Conservation (phyloP, 2,113 vertebrate species). For the Ophiodon elongatus region DNA sequence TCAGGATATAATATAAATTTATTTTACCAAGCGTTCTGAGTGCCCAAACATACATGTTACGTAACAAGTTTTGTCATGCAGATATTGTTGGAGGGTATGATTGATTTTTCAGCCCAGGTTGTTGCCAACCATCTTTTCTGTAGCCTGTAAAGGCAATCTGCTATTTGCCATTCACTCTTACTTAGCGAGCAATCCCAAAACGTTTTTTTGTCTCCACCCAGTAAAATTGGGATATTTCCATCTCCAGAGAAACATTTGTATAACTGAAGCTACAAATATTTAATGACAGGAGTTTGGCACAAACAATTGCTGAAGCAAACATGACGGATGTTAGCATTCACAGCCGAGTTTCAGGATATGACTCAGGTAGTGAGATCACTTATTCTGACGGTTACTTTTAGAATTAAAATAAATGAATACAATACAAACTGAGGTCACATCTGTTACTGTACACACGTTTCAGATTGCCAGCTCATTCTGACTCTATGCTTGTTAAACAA, state of each 20-base stretch:
- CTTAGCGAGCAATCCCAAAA: background rate
- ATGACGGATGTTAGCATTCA: background rate
- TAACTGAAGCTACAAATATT: background rate
- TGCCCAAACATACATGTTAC: background rate
- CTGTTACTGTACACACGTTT: conserved; percentile 13
- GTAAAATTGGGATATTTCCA: background rate
- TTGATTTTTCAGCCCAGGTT: background rate
- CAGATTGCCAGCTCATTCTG: conserved; percentile 39
- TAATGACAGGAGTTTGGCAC: background rate
- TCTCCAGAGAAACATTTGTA: background rate
- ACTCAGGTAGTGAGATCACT: conserved; percentile 43
- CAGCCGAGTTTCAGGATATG: conserved; percentile 5
- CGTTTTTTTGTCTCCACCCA: background rate
- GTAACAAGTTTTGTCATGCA: background rate
- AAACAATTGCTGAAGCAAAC: conserved; percentile 21
- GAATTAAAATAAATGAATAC: background rate
- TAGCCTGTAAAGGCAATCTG: background rate
- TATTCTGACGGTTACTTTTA: conserved; percentile 23
- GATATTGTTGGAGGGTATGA: background rate
- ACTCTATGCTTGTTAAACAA: conserved; percentile 29
- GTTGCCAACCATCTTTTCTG: background rate
- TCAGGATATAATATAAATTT: background rate
- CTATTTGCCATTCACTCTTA: background rate
- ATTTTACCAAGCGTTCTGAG: background rate
- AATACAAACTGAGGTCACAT: conserved; percentile 31